Base-by-base conservation (phyloP, 2,113 vertebrate species). In the Corydoras sp. region DNA sequence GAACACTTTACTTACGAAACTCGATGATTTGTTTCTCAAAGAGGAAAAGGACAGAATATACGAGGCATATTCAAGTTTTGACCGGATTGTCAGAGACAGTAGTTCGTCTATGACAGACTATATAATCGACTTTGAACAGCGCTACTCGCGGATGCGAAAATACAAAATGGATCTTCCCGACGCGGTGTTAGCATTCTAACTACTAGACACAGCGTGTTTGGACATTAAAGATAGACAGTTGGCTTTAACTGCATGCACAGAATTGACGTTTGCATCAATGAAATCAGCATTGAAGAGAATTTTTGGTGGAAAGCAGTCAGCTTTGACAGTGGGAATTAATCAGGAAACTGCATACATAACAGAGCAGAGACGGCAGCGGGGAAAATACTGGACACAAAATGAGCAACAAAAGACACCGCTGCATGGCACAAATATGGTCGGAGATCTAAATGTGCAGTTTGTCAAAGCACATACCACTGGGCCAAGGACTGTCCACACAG, bases 241-340 rank as follows among this genome's bases (percentile, higher is more conserved):
- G 56, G 72, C 63, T 1, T 14, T 71, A 5, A 75, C 69, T 30
- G 53, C 72, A 48, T 75, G 56, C 53, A 9, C 50, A 58, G 73
- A 59, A 10, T 9, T 68, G 1, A 69, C 48, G 10, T 79, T 72
- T 31, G 32, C n/a, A 0, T 73, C 61, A 18, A 62, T 73, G 48
- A 69, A 73, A 9, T 73, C 49, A 29, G 59, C 69, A 15, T 31
- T 76, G 9, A 79, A 73, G 18, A 48, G 10, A 13, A 66, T 76
- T 54, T 79, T 79, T 43, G 29, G 4, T 18, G 51, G 62, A 18
- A 70, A 74, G 18, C 18, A 24, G 18, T 24, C 18, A 24, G 18
- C 18, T 24, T 24, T 24, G 18, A 24, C 18, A 24, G 18, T 24
- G 18, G 18, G 18, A 24, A 24, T 24, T 24, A 24, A 24, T 2